Conservation (phyloP, 2,113 vertebrate genomes). For the Tachysurus fulvidraco region DNA sequence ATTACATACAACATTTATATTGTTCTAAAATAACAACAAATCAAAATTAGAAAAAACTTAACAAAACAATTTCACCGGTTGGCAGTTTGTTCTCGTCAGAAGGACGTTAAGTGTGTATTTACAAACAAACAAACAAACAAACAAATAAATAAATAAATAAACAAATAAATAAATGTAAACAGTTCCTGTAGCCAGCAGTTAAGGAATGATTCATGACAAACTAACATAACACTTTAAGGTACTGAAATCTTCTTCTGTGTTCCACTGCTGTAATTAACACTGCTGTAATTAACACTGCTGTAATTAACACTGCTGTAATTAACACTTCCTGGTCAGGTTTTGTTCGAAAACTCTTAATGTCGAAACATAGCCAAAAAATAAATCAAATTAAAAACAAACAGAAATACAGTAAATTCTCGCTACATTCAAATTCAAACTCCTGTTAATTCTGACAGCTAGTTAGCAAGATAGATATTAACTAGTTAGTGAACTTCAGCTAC, state of each 20-base stretch:
- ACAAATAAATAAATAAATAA: neutral
- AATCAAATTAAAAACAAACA: neutral
- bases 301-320: constrained; percentile 58
- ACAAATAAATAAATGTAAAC: neutral
- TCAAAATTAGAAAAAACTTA: neutral
- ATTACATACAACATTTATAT: neutral
- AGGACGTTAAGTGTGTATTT: neutral
- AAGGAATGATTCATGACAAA: constrained; percentile 61
- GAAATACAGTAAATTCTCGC: neutral
- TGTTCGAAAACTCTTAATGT: neutral
- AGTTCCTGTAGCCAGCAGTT: constrained; percentile 84
- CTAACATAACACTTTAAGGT: constrained; percentile 56
- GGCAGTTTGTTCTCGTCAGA: neutral
- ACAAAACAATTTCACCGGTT: neutral
- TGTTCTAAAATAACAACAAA: neutral
- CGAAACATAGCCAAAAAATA: neutral
- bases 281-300: too few relatives aligned
- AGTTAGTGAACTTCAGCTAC: neutral
- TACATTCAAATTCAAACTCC: neutral
- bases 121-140: neutral
- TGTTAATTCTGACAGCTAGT: neutral
- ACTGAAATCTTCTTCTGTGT: constrained; percentile 79
- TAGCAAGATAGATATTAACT: neutral
- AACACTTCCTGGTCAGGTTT: neutral
- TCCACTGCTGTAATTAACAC: constrained; percentile 61